Base-by-base conservation (phyloP, 2,888 invertebrate genomes). In the Aphrophora alni region DNA sequence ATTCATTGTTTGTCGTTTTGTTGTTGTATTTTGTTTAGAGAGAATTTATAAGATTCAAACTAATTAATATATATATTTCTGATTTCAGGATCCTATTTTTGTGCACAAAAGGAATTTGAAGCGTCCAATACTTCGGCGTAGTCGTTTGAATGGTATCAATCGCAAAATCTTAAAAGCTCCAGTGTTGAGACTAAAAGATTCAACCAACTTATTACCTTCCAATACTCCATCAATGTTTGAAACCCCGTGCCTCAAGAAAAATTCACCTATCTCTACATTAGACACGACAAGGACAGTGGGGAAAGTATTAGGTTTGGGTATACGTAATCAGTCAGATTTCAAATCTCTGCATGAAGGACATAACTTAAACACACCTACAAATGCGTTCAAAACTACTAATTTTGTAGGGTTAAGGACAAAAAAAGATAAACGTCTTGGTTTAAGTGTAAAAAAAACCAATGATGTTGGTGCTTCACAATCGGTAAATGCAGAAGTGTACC, bases 111-210 rank as follows among this genome's bases (percentile, higher is more conserved):
- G 75, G 8, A 78, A 73, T 24, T 81, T 81, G 75, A 83, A 82
- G 74, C 72, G 84, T 27, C 80, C 83, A 21, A 76, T 83, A 12
- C 59, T 84, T 28, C 79, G 82, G 26, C 77, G 80, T 33, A 83
- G 83, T 73, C 81, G 78, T 24, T 75, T 84, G n/a, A 81, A 81
- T 27, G 12, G 26, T n/a, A 25, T 80, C n/a, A 73, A 38, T 27
- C 74, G 78, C 5, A 79, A 78, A 10, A 75, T 84, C 12, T 79
- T 84, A 14, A 25, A 83, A 24, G 81, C 82, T 14, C 84, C 84
- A 0, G 77, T 83, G 24, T 81, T 84, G 4, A 81, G 81, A 38
- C 75, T 83, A 12, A 70, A 70, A n/a, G 79, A 79, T 17, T 70
- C 78, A n/a, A 24, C 24, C 25, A 44, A 68, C 26, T 8, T 44